These are phyloP conservation scores for Macrotis lagotis DNA, from an alignment of 2,113 vertebrate genomes.

Conservation along the genomic window DNA sequence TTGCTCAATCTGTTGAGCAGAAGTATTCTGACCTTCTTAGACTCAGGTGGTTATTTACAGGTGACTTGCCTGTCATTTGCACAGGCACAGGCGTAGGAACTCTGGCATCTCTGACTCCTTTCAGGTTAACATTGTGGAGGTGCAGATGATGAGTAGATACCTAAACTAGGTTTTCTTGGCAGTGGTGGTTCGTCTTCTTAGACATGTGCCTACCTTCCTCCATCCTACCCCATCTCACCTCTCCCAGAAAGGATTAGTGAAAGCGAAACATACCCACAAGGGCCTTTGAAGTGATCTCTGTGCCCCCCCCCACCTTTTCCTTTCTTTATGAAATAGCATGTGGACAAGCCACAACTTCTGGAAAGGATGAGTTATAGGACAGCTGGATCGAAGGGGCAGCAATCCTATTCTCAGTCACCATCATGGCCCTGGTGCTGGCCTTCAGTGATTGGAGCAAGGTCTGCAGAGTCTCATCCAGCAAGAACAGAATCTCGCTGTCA, in stretches of 20 bases:
- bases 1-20: background rate
- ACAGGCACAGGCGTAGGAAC: background rate
- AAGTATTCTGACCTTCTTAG: background rate
- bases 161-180: background rate
- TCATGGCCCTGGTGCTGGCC: conserved; percentile 96
- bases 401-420: conserved; percentile 96
- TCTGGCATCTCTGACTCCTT: background rate
- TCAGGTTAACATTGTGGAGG: background rate
- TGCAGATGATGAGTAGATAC: background rate
- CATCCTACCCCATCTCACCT: background rate
- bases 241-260: background rate
- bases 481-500: conserved; percentile 97
- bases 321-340: conserved; percentile 80
- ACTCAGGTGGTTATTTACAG: fast-evolving
- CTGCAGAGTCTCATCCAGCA: conserved; percentile 97
- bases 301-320: background rate
- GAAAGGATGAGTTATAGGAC: conserved; percentile 92
- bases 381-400: conserved; percentile 98
- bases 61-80: too few relatives aligned
- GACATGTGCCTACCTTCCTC: background rate
- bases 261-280: too few relatives aligned
- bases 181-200: background rate
- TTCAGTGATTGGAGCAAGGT: conserved; percentile 99
- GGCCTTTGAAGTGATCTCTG: too few relatives aligned
- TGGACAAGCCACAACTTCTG: conserved; percentile 79